These are phyloP conservation scores for Pyrrhia umbra DNA, from an alignment of 2,888 invertebrate species.

Conservation along the genomic window DNA sequence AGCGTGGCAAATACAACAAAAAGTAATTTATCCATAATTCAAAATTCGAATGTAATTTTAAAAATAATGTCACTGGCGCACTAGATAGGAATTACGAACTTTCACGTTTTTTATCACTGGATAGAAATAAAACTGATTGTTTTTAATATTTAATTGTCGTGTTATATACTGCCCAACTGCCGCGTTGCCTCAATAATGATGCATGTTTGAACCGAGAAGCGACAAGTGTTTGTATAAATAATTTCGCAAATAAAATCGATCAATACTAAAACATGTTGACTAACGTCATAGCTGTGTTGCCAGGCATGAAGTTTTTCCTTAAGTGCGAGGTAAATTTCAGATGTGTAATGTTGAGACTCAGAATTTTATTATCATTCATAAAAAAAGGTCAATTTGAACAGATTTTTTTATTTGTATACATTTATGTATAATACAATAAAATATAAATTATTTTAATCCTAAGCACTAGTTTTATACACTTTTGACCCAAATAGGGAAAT, in stretches of 20 bases:
- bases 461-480: too few species aligned
- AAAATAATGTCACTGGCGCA: conserved; percentile 33
- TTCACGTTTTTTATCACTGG: conserved; percentile 26
- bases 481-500: not conserved
- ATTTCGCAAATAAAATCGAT: conserved; percentile 73
- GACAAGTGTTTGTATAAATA: conserved; percentile 76
- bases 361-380: accelerated
- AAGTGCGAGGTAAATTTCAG: not conserved
- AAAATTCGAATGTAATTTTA: conserved; percentile 39
- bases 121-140: not conserved
- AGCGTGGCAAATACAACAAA: conserved; percentile 66
- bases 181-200: conserved; percentile 58
- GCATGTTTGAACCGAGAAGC: conserved; percentile 60
- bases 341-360: accelerated
- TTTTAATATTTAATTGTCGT: conserved; percentile 4
- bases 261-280: conserved; percentile 70
- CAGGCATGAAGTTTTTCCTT: conserved; percentile 28
- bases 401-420: too few species aligned
- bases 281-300: conserved; percentile 77
- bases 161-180: conserved; percentile 26
- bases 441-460: too few species aligned
- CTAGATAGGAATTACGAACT: conserved; percentile 31
- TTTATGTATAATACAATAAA: too few species aligned
- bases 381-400: too few species aligned
- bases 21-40: conserved; percentile 67